Base-by-base conservation (phyloP, 1,140 invertebrate genomes). In the Choristoneura fumiferana region DNA sequence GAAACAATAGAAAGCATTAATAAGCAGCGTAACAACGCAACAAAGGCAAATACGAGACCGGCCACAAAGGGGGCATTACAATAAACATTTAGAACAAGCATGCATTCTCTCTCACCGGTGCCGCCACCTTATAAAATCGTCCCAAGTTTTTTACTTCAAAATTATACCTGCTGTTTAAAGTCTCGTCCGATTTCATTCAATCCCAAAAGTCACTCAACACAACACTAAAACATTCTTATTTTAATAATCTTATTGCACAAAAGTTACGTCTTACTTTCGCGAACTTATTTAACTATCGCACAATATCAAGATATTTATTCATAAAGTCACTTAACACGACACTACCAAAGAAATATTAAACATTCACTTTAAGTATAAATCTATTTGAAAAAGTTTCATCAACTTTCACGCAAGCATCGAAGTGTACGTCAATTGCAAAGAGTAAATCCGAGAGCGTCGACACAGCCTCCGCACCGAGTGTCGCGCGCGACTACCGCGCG, bases 1-100 rank as follows among this genome's bases (percentile, higher is more conserved):
- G 57, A 57, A 64, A 64, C 54, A 58, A 58, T 52, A 15, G 49
- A 43, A 14, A 52, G 40, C 43, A 53, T 15, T 37, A 63, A 66
- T 57, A 57, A 67, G 57, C 43, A 38, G 14, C 37, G 40, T 56
- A 64, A 72, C 70, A 69, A 72, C 37, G 40, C 56, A 64, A 72
- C 70, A 69, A 72, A 63, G 58, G 57, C 53, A 40, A 43, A 64
- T 63, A 60, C 68, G 69, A 73, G 67, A 73, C 68, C 17, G 22
- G 43, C n/a, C 17, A 49, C 43, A 49, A 75, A 69, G 64, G 15
- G 63, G 60, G 65, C 63, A 58, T 69, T 73, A 70, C 73, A 77
- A 76, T 75, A 77, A 72, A 75, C 69, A 82, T 76, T 78, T 70
- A 62, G 71, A 67, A 78, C 66, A 71, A 79, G 71, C 78, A n/a